Evolutionary conservation across 2,888 invertebrate species (phyloP), one percentile per base, ranked within the genome.

Genomic region (Tenthredo distinguenda): DNA sequence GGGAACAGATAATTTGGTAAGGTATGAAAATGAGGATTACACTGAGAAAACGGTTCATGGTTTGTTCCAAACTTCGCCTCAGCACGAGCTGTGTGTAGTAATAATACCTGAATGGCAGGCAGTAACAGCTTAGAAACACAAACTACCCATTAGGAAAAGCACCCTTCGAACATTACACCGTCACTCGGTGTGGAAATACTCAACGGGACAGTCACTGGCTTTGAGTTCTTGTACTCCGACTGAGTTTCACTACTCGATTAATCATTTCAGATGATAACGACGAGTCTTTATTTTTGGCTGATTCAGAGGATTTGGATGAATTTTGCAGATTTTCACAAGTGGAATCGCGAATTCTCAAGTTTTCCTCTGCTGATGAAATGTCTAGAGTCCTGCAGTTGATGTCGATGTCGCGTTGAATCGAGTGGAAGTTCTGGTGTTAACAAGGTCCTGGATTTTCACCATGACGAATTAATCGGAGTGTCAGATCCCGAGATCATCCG

Each of bases 231-330:
- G 18, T 68, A 18, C 15, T 15, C 12, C 15, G 31, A 31, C 15
- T 2, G 12, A 34, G 12, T 26, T 68, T 68, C 6, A 18, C 5
- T 18, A 68, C 34, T 68, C 34, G 26, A 5, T 0, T 77, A 34
- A 77, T 77, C 9, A 77, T 77, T 26, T 50, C 76, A 31, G 58
- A 40, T 62, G 40, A 58, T 81, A 81, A 62, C 79, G 21, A 26
- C 62, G 62, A 81, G 81, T 62, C 26, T 62, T 62, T 21, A 40
- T 40, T 81, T 26, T 1, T 21, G 37, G 34, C 40, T 81, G 62
- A 81, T 81, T 62, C 21, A 15, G 62, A 37, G 62, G 62, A 26
- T 58, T 6, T 12, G 2, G 37, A 62, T 58, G 12, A 26, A 55
- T 77, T 21, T 7, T 34, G 34, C 1, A 68, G 34, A 43, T 40